Base-by-base conservation (phyloP, 2,888 invertebrate genomes). In the Tiliacea citrago region DNA sequence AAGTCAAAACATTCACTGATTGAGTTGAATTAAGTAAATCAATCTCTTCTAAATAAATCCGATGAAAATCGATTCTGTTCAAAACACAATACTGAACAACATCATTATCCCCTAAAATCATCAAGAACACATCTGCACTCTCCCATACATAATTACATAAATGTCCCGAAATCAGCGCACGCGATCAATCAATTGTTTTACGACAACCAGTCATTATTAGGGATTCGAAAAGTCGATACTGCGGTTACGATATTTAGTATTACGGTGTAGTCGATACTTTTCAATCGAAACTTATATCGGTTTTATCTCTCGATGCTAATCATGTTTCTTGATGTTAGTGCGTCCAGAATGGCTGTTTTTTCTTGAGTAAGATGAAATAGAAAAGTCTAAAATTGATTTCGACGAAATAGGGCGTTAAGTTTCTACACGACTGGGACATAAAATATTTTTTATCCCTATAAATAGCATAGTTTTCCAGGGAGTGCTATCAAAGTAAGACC, bases 181-280 rank as follows among this genome's bases (percentile, higher is more conserved):
- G 57, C 81, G 68, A 86, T 86, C 86, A 76, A 86, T 86, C 83
- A 75, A 81, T 79, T 68, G 82, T 81, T 77, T 82, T 73, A 82
- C 80, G 84, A 73, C 83, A 75, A 69, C 73, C 79, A 77, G 63
- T 60, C 53, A 58, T 81, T 83, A 75, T 68, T 77, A 77, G 77
- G 21, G 72, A 60, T 24, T 47, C 7, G 0, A 45, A 39, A 65
- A 51, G 7, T 77, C 77, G 77, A 78, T 71, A 65, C 3, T 35
- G 62, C 0, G 12, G 10, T n/a, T 39, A 24, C 39, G 42, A 42
- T 42, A 29, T 53, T 45, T 18, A 1, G 51, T 47, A 3, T 5
- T 8, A 53, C n/a, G 0, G 16, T 16, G 3, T 21, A 45, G 29
- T 73, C 70, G 42, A 70, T 51, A 70, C 18, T n/a, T 51, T 71